Conservation (phyloP, 2,888 invertebrate species). For the Phortica okadai region DNA sequence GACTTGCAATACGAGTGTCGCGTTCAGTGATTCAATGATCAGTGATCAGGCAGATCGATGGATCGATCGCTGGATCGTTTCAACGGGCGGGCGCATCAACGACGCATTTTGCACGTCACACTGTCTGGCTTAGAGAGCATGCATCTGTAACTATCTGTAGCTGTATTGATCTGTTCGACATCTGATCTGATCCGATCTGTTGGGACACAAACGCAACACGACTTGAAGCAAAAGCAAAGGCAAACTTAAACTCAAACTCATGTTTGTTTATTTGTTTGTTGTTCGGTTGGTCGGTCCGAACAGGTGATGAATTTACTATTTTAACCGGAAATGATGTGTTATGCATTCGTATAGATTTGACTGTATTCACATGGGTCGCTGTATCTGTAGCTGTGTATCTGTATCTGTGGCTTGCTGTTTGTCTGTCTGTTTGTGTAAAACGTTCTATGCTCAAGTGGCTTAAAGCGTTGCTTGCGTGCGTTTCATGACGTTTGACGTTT, state of each 20-base stretch:
- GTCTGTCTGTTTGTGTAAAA: slow-evolving; percentile 36
- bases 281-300: slow-evolving; percentile 1
- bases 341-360: slow-evolving; percentile 49
- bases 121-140: slow-evolving; percentile 51
- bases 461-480: slow-evolving; percentile 15
- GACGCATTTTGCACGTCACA: slow-evolving; percentile 46
- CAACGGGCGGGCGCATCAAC: neutral
- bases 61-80: slow-evolving; percentile 36
- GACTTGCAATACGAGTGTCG: slow-evolving; percentile 66
- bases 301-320: slow-evolving; percentile 51
- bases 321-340: slow-evolving; percentile 56
- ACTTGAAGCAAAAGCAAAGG: no score
- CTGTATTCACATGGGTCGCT: slow-evolving; percentile 43
- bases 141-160: slow-evolving; percentile 39
- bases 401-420: slow-evolving; percentile 29
- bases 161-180: slow-evolving; percentile 20
- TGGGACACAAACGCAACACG: neutral
- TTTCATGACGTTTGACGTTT: neutral
- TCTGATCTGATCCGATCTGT: slow-evolving; percentile 20
- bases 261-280: neutral
- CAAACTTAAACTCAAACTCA: no score
- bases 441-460: slow-evolving; percentile 22
- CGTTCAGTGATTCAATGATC: slow-evolving; percentile 6
- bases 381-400: slow-evolving; percentile 38
- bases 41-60: neutral